A percentile compares a stretch with the other conserved stretches of the same genome.
phyloP scores from a whole-genome alignment of 2,888 invertebrate genomes.

The Drosophila conformis region DNA sequence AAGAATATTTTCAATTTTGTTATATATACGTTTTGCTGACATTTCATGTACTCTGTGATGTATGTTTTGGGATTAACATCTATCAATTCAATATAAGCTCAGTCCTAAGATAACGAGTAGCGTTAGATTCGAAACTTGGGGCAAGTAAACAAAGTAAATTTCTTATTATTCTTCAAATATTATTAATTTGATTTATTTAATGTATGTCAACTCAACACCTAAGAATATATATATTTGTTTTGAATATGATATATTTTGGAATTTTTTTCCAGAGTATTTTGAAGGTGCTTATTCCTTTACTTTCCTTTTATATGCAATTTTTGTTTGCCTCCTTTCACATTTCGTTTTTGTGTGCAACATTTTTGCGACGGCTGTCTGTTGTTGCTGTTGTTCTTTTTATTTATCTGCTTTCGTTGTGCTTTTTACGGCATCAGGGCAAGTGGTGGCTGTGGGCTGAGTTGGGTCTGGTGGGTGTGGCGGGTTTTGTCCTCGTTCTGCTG shows the following conservation, averaged over 20 bases:
- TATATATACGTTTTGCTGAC: not conserved
- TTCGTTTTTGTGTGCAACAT: conserved; percentile 51
- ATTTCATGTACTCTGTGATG: not conserved
- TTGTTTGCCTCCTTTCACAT: conserved; percentile 29
- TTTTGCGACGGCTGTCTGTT: conserved; percentile 40
- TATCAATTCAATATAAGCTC: not conserved
- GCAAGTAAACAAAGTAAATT: not conserved
- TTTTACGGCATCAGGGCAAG: conserved; percentile 62
- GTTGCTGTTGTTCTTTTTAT: conserved; percentile 28
- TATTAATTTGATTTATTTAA: not conserved
- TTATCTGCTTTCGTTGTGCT: conserved; percentile 57
- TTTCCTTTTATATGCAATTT: not conserved
- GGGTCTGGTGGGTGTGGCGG: conserved; percentile 2
- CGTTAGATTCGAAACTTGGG: not conserved
- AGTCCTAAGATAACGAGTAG: not conserved
- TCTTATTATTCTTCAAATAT: not conserved
- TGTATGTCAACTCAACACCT: not conserved
- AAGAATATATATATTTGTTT: not conserved
- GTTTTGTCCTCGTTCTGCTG: conserved; percentile 6
- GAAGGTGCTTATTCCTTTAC: not conserved
- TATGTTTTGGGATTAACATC: not conserved
- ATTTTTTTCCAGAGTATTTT: conserved; percentile 21
- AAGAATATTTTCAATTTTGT: not conserved
- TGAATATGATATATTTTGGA: not conserved
- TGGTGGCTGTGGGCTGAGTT: conserved; percentile 9